A percentile compares a stretch with the other conserved stretches of the same genome.
phyloP scores from a whole-genome alignment of 2,797 vertebrate genomes.

The Neosilurus hyrtlii region DNA sequence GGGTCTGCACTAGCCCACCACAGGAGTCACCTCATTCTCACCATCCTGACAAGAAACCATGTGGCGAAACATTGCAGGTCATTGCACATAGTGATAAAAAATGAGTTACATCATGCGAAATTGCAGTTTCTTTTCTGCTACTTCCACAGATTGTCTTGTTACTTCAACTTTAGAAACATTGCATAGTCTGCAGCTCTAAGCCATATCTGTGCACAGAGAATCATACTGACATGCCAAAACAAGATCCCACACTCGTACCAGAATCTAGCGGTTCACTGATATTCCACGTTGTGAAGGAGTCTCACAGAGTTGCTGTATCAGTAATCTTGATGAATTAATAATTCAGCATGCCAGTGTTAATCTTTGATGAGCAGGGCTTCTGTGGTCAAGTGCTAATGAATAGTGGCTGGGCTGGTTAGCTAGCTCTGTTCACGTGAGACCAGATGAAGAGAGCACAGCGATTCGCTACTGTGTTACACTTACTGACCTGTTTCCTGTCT shows the following conservation, averaged over 20 bases:
- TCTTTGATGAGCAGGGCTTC: constrained; percentile 78
- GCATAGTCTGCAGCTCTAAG: constrained; percentile 12
- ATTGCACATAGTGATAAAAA: constrained; percentile 27
- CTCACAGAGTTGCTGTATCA: constrained; percentile 69
- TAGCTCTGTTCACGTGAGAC: constrained; percentile 56
- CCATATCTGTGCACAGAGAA: constrained; percentile 19
- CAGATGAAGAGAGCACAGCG: constrained; percentile 29
- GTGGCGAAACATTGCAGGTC: constrained; percentile 45
- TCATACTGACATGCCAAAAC: neutral
- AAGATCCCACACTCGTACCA: neutral
- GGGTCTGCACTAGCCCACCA: constrained; percentile 41
- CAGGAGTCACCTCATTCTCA: constrained; percentile 50
- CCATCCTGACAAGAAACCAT: constrained; percentile 42
- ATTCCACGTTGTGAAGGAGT: constrained; percentile 72
- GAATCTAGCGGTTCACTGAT: constrained; percentile 51
- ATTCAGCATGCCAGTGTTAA: constrained; percentile 76
- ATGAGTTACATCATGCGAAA: constrained; percentile 23
- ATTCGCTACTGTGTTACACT: neutral
- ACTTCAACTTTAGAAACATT: constrained; percentile 5
- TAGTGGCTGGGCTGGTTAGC: constrained; percentile 68
- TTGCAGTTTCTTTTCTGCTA: constrained; percentile 13
- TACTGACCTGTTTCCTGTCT: constrained; percentile 5
- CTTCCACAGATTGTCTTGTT: constrained; percentile 26
- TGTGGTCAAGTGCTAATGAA: constrained; percentile 81
- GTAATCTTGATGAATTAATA: constrained; percentile 80